Base-by-base conservation (phyloP, 2,113 vertebrate species). In the Lethenteron reissneri region DNA sequence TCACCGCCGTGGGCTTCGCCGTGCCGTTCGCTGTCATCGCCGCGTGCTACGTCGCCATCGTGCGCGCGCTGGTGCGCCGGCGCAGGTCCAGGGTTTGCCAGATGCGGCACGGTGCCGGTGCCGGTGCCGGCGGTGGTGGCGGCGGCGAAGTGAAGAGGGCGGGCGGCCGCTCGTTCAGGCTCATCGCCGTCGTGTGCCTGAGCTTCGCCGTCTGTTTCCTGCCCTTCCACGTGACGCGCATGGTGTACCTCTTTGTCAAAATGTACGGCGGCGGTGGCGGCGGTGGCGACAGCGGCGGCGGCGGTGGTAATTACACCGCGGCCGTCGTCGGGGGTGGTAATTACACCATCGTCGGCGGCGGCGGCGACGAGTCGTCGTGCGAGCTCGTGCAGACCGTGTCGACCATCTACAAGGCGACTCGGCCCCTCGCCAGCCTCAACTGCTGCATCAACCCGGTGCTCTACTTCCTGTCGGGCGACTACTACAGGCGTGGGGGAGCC, bases 371-470 rank as follows among this genome's bases (percentile, higher is more conserved):
- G 41, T 7, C 41, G 41, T 41, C 41, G 6, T 41, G 41, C 41
- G 41, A 41, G 41, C 41, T 41, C 41, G 41, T 41, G 41, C 41
- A 41, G 41, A 41, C 41, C 6, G 41, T 41, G 41, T 41, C 41
- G 41, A 41, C 41, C 41, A 92, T 85, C 17, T 97, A 97, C 75
- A 97, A 96, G 77, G 78, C 94, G 76, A 97, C 86, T 3, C 81
- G 90, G 57, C 94, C 89, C 0, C 76, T 99, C 0, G 92, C 88
- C 71, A 95, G 94, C 3, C 85, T 84, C 74, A 99, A 97, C 83
- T 97, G 92, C 76, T 96, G 89, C 74, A 57, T 99, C 56, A 89
- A 99, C 76, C 94, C 94, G 2, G 83, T 99, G 57, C 80, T 99
- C 62, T 99, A 96, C 78, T 96, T 97, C 78, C 76, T 96, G 75